Evolutionary conservation across 2,113 vertebrate species (phyloP).

Genomic region (Varanus komodoensis): DNA sequence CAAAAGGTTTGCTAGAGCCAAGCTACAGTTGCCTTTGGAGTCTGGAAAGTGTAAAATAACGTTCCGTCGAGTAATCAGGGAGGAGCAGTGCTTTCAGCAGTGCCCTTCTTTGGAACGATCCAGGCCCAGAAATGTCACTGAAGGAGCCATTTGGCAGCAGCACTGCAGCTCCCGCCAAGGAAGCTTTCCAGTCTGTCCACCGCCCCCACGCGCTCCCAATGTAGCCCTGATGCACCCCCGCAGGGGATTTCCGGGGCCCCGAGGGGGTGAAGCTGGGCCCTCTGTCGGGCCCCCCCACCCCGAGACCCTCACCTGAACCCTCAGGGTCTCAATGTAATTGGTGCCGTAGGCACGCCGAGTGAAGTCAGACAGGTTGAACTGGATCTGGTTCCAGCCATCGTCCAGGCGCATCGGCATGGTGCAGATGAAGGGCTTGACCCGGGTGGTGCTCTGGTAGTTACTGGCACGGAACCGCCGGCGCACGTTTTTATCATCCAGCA

Average conservation of each 20-base stretch:
- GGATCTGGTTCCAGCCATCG: conserved; percentile 98
- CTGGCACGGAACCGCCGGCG: conserved; percentile 93
- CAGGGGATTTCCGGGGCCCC: too few relatives aligned
- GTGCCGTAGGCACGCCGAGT: conserved; percentile 94
- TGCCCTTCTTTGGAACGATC: background rate
- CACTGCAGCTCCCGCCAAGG: background rate
- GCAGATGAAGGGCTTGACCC: conserved; percentile 97
- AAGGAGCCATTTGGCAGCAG: too few relatives aligned
- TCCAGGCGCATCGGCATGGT: conserved; percentile 98
- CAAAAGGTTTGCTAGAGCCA: too few relatives aligned
- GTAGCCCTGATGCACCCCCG: background rate
- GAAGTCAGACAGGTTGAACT: conserved; percentile 96
- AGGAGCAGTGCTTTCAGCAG: background rate
- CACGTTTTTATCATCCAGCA: conserved; percentile 97
- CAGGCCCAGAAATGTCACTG: background rate
- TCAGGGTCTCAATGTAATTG: conserved; percentile 94
- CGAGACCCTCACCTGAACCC: conserved; percentile 86
- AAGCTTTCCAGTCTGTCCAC: background rate
- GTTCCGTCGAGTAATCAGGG: background rate
- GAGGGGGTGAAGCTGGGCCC: too few relatives aligned
- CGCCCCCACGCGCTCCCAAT: background rate
- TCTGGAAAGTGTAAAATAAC: background rate
- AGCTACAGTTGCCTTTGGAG: too few relatives aligned
- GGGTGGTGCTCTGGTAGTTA: conserved; percentile 96
- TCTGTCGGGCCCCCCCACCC: too few relatives aligned